Conservation (phyloP, 1,140 invertebrate genomes). For the Zaprionus nigranus region DNA sequence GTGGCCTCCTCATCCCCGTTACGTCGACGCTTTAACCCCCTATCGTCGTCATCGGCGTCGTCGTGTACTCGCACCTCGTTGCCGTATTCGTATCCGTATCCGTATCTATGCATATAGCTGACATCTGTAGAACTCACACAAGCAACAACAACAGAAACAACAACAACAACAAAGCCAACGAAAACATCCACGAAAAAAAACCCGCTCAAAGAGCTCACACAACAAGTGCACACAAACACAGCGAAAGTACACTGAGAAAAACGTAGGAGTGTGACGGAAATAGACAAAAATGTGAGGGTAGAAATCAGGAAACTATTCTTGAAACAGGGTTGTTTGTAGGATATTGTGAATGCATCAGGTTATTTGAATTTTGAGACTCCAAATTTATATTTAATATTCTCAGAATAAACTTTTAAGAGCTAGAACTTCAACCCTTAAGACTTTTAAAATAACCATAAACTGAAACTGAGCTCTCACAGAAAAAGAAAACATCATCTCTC, state of each 20-base stretch:
- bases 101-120: slow-evolving; percentile 43
- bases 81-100: slow-evolving; percentile 21
- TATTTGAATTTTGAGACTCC: too few species aligned
- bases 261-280: neutral
- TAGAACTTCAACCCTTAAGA: too few species aligned
- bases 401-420: too few species aligned
- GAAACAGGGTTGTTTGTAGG: too few species aligned
- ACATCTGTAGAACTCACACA: slow-evolving; percentile 40
- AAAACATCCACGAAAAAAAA: neutral
- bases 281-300: too few species aligned
- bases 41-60: slow-evolving; percentile 21
- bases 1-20: slow-evolving; percentile 50
- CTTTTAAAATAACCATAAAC: too few species aligned
- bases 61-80: slow-evolving; percentile 8
- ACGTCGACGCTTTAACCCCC: slow-evolving; percentile 3
- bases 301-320: too few species aligned
- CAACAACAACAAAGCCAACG: neutral
- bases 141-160: slow-evolving; percentile 12
- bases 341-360: rapidly evolving
- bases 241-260: slow-evolving; percentile 24
- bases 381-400: too few species aligned
- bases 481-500: too few species aligned
- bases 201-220: slow-evolving; percentile 17
- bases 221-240: slow-evolving; percentile 12
- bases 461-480: too few species aligned